Evolutionary conservation across 2,797 vertebrate genomes (phyloP).

Genomic region (Acipenser transmontanus): DNA sequence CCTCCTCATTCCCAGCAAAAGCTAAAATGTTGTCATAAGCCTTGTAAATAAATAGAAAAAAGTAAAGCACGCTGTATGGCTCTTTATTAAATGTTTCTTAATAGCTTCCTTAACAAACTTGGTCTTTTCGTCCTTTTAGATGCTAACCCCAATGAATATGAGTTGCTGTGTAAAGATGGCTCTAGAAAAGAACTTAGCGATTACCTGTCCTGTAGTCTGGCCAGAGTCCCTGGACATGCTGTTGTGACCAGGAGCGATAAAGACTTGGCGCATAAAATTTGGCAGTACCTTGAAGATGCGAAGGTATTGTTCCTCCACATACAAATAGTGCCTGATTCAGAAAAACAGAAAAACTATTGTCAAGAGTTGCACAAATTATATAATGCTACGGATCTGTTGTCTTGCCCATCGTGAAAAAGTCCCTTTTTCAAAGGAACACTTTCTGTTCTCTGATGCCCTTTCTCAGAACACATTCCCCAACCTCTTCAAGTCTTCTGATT

Average conservation of each 20-base stretch:
- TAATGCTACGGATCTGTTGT: not conserved
- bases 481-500: constrained; percentile 63
- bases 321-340: not conserved
- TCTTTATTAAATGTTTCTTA: too few relatives aligned
- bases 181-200: constrained; percentile 48
- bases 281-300: constrained; percentile 41
- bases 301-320: constrained; percentile 29
- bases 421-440: not conserved
- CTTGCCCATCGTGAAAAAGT: not conserved
- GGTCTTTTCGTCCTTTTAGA: constrained; percentile 31
- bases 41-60: too few relatives aligned
- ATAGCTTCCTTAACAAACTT: not conserved
- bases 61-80: too few relatives aligned
- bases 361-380: not conserved
- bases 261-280: constrained; percentile 57
- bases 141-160: constrained; percentile 50
- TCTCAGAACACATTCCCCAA: constrained; percentile 41
- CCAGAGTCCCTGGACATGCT: constrained; percentile 65
- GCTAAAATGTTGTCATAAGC: too few relatives aligned
- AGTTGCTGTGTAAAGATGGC: constrained; percentile 78
- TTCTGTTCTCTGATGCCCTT: constrained; percentile 4
- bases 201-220: constrained; percentile 64
- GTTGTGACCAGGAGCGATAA: constrained; percentile 66
- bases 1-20: too few relatives aligned
- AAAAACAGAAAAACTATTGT: not conserved